Conservation (phyloP, 2,113 vertebrate species). For the Ia io region DNA sequence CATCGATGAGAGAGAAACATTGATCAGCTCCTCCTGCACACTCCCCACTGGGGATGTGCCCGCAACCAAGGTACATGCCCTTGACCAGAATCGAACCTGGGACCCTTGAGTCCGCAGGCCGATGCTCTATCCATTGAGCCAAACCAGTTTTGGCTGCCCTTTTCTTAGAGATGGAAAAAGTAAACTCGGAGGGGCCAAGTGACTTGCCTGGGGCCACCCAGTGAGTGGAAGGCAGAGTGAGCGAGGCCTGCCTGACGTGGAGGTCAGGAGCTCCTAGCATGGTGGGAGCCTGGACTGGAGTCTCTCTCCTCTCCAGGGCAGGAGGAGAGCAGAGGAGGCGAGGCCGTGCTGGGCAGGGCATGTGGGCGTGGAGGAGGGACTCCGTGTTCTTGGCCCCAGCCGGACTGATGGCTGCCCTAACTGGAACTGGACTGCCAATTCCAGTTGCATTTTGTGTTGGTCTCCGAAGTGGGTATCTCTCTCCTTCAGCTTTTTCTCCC, state of each 20-base stretch:
- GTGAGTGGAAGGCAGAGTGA: not conserved
- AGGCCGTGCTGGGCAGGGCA: accelerated
- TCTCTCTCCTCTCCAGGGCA: not conserved
- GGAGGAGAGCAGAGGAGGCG: not conserved
- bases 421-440: not conserved
- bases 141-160: too few relatives aligned
- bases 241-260: not conserved
- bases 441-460: not conserved
- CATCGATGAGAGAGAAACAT: too few relatives aligned
- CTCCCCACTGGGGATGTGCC: too few relatives aligned
- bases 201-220: not conserved
- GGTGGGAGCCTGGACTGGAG: too few relatives aligned
- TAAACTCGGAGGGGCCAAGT: not conserved
- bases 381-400: accelerated
- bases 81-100: too few relatives aligned
- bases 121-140: too few relatives aligned
- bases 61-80: too few relatives aligned
- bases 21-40: too few relatives aligned
- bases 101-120: too few relatives aligned
- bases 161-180: not conserved
- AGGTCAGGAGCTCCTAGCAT: not conserved
- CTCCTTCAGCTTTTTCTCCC: not conserved
- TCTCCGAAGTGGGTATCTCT: not conserved
- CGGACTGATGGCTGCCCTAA: not conserved
- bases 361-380: too few relatives aligned